Conservation (phyloP, 2,113 vertebrate species). For the Notothenia rossii region DNA sequence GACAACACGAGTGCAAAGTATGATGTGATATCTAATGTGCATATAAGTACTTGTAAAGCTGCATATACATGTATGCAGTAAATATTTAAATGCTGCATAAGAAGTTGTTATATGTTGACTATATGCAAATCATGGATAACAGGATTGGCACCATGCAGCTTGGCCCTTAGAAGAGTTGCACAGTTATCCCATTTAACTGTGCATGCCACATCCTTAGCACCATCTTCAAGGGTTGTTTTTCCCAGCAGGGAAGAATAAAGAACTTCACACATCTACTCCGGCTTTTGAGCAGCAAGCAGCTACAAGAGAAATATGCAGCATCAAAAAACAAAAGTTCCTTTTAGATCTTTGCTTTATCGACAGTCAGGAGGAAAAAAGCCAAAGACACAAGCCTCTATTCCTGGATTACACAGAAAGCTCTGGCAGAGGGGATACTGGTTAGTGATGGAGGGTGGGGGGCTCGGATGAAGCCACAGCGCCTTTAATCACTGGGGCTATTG, state of each 20-base stretch:
- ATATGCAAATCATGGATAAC: slow-evolving; percentile 36
- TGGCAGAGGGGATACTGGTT: slow-evolving; percentile 16
- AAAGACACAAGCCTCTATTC: slow-evolving; percentile 29
- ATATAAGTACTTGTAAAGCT: not conserved
- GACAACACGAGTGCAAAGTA: not conserved
- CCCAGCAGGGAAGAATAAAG: slow-evolving; percentile 15
- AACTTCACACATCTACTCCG: slow-evolving; percentile 21
- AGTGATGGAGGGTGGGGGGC: slow-evolving; percentile 4
- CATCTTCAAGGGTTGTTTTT: slow-evolving; percentile 17
- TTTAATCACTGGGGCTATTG: slow-evolving; percentile 36
- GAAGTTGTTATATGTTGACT: not conserved
- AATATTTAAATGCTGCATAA: slow-evolving; percentile 5
- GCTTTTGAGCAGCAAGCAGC: slow-evolving; percentile 21
- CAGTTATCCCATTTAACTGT: slow-evolving; percentile 25
- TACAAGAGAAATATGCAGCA: slow-evolving; percentile 17
- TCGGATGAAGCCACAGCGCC: slow-evolving; percentile 30
- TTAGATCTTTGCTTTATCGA: slow-evolving; percentile 17
- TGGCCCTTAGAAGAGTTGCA: not conserved
- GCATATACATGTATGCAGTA: not conserved
- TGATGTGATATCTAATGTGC: not conserved
- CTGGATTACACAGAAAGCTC: slow-evolving; percentile 32
- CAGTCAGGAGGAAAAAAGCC: slow-evolving; percentile 3
- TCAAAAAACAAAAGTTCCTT: slow-evolving; percentile 35
- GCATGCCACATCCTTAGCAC: slow-evolving; percentile 3
- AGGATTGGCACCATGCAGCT: slow-evolving; percentile 20